Evolutionary conservation across 1,140 invertebrate genomes (phyloP).

Genomic region (Eubasilissa regina): DNA sequence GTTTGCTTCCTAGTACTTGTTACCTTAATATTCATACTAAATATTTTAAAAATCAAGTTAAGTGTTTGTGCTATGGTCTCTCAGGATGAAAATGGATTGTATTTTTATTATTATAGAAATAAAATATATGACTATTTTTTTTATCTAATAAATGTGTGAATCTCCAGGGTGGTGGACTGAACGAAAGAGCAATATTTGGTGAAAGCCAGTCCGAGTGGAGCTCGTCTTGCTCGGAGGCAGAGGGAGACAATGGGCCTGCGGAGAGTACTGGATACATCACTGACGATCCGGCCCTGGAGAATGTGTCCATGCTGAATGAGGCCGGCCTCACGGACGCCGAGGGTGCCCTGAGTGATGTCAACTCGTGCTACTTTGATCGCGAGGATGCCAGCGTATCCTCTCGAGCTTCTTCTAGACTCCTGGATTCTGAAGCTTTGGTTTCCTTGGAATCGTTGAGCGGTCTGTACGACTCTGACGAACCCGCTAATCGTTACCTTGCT

Average conservation of each 20-base stretch:
- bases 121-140: neutral
- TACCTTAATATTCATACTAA: no score
- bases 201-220: constrained; percentile 87
- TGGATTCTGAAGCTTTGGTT: constrained; percentile 83
- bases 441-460: constrained; percentile 85
- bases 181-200: constrained; percentile 69
- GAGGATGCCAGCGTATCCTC: constrained; percentile 86
- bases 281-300: constrained; percentile 87
- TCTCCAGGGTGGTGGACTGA: constrained; percentile 48
- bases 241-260: constrained; percentile 73
- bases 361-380: constrained; percentile 85
- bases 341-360: constrained; percentile 87
- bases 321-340: constrained; percentile 89
- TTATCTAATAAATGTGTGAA: constrained; percentile 31
- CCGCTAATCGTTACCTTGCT: constrained; percentile 82
- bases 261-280: constrained; percentile 87
- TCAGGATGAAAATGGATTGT: no score
- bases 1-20: no score
- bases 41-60: no score
- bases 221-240: constrained; percentile 71
- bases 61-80: no score
- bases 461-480: constrained; percentile 88
- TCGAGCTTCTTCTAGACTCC: constrained; percentile 83
- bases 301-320: constrained; percentile 87
- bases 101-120: no score